Base-by-base conservation (phyloP, 1,140 invertebrate genomes). In the Batillaria attramentaria region DNA sequence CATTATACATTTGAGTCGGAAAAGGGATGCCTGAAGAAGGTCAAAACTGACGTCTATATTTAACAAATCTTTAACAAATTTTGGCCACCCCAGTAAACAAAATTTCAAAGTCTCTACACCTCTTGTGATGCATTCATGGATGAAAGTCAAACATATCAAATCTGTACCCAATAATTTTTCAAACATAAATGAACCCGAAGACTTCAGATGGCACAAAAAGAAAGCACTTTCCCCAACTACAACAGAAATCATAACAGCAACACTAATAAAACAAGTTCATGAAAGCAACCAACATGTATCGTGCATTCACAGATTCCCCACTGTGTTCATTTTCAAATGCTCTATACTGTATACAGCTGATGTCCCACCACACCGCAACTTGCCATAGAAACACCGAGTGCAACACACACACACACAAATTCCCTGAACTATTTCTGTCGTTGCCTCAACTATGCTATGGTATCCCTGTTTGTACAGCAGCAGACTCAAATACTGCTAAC, bases 181-280 rank as follows among this genome's bases (percentile, higher is more conserved):
- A n/a, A n/a, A n/a, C n/a, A n/a, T n/a, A n/a, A n/a, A n/a, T n/a
- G n/a, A n/a, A n/a, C n/a, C n/a, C n/a, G 46, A 74, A 74, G 72
- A 74, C 72, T 74, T 74, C 72, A 74, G n/a, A 74, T 74, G 72
- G 72, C 72, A 35, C 72, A 37, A 41, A 60, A 16, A 72, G n/a
- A 74, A 16, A 24, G 72, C 72, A 74, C 72, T 74, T 74, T 74
- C 72, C 72, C 72, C 46, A 74, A 74, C 72, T 74, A 74, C 72
- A 60, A 24, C 43, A 41, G 33, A 74, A 60, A 70, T 41, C 68
- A 70, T 41, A 39, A 57, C 72, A 57, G 50, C 68, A 70, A 70
- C 41, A 39, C 68, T 70, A 70, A n/a, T n/a, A n/a, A 42, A 70
- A 70, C 24, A 69, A 42, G 50, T 70, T 70, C 35, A 24, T 70